Percentiles rank a stretch among this genome's conserved stretches.
Evolutionary conservation across 2,888 invertebrate genomes (phyloP).

Genomic region (Ametastegia equiseti): DNA sequence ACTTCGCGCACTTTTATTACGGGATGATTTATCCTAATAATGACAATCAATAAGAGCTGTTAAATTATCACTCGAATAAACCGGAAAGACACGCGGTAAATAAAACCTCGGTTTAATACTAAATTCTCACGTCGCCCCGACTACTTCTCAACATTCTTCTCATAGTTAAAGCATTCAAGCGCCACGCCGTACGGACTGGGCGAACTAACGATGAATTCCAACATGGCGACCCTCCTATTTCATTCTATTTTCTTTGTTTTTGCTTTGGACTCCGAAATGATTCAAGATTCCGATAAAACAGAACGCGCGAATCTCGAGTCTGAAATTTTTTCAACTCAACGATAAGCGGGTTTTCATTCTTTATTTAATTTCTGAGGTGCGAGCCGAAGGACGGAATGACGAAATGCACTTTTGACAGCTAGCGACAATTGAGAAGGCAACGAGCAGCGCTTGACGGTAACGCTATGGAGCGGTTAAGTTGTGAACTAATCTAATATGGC

Average conservation of each 20-base stretch:
- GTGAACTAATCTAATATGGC: constrained; percentile 21
- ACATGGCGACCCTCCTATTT: not conserved
- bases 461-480: not conserved
- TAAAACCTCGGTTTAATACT: not conserved
- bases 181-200: not conserved
- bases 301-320: not conserved
- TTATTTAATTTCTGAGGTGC: not conserved
- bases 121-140: constrained; percentile 7
- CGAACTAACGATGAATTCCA: constrained; percentile 21
- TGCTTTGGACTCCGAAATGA: not conserved
- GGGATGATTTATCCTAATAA: not conserved
- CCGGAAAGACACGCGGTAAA: not conserved
- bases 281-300: not conserved
- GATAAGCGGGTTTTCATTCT: not conserved
- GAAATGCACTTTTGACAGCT: constrained; percentile 10
- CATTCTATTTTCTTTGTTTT: not conserved
- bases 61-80: not conserved
- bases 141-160: constrained; percentile 4
- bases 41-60: not conserved
- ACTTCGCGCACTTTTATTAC: not conserved
- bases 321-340: not conserved
- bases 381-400: not conserved
- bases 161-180: constrained; percentile 2
- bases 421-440: not conserved
- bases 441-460: not conserved